Evolutionary conservation across 2,113 vertebrate species (phyloP), one percentile per base, ranked within the genome.

Genomic region (Melanerpes formicivorus): DNA sequence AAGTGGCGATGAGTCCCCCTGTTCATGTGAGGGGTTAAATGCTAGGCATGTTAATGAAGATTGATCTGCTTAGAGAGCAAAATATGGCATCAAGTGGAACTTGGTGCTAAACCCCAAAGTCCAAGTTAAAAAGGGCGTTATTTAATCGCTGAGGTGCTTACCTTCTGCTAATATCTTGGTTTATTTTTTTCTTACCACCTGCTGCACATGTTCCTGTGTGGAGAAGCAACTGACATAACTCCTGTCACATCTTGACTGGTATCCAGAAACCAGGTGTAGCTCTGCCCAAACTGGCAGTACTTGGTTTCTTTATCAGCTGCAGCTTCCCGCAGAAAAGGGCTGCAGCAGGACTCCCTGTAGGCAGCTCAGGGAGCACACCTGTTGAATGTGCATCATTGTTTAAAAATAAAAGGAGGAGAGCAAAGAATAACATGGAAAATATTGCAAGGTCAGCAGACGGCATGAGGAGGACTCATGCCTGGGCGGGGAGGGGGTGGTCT

Each of bases 371-470:
- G 74, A 42, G 26, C 8, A 8, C 84, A 76, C 64, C 87, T 84
- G 80, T 74, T 87, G 73, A 32, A 58, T 3, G 46, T 30, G 74
- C 83, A 93, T 95, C 90, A 84, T 34, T 7, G 37, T 88, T 95
- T 95, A 90, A 93, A 94, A 93, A 94, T 84, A 79, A 93, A 67
- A 82, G 81, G 46, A n/a, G 50, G 59, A 87, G 74, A 93, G 90
- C 63, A 65, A 87, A 79, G 62, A 69, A 81, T 44, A 90, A 87
- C 63, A 54, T 0, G 81, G 90, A 90, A 94, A 93, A 92, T 67
- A 89, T 82, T 85, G 87, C 89, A 90, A 71, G 81, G 79, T 85
- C 95, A 93, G 92, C 90, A 87, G 69, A 40, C 1, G 3, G 58
- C 2, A 5, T 9, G 34, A 40, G 26, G 62, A 90, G 72, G 44